Percentiles rank a stretch among this genome's conserved stretches.
Conservation (phyloP, 1,140 invertebrate species). For the Araneus ventricosus region DNA sequence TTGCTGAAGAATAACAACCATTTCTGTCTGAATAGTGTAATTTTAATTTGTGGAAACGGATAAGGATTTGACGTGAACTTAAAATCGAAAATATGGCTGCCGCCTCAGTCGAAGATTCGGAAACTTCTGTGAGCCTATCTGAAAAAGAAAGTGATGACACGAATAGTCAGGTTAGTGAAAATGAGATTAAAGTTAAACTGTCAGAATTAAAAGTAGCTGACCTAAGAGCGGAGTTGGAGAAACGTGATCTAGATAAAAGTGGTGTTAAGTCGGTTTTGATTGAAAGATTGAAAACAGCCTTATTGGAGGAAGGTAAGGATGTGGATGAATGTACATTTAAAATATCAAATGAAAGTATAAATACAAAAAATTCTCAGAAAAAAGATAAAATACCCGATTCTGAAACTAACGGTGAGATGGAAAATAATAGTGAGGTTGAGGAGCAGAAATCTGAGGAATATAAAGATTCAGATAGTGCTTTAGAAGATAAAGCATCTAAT, state of each 20-base stretch:
- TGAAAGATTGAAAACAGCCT: slow-evolving; percentile 86
- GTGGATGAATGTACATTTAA: slow-evolving; percentile 81
- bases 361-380: neutral
- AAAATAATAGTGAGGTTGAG: neutral
- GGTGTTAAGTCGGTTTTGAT: slow-evolving; percentile 93
- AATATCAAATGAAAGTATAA: neutral
- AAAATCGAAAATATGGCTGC: slow-evolving; percentile 5
- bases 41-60: neutral
- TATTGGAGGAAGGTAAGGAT: slow-evolving; percentile 88
- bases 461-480: slow-evolving; percentile 25
- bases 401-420: slow-evolving; percentile 27
- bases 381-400: slow-evolving; percentile 17
- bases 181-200: slow-evolving; percentile 83
- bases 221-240: slow-evolving; percentile 91
- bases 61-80: neutral
- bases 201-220: slow-evolving; percentile 93
- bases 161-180: neutral
- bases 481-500: slow-evolving; percentile 18
- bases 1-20: neutral
- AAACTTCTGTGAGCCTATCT: neutral
- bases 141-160: slow-evolving; percentile 18
- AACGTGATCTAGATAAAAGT: slow-evolving; percentile 91
- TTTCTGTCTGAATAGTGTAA: too few species aligned
- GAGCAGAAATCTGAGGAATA: neutral
- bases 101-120: slow-evolving; percentile 24